These are phyloP conservation scores for Martes flavigula DNA, from an alignment of 2,797 vertebrate genomes.

Conservation along the genomic window DNA sequence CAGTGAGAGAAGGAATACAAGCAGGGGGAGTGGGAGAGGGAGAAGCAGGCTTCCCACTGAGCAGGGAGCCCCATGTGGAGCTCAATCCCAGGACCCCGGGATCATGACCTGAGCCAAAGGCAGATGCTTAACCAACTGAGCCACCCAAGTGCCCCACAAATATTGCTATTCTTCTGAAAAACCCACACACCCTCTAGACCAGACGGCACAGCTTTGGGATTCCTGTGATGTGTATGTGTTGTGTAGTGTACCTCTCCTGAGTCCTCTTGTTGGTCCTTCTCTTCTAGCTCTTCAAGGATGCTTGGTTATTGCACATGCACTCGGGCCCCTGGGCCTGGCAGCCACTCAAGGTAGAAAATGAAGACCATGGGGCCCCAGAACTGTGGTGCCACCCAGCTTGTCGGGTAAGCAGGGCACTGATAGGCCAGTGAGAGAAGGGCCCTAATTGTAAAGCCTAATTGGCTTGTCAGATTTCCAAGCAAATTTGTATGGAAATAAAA, in stretches of 20 bases:
- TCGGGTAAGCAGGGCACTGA: constrained; percentile 85
- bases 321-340: constrained; percentile 93
- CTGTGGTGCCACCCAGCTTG: constrained; percentile 99
- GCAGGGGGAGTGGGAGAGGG: too few relatives aligned
- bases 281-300: constrained; percentile 95
- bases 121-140: too few relatives aligned
- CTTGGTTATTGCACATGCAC: constrained; percentile 96
- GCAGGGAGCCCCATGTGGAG: too few relatives aligned
- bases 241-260: neutral
- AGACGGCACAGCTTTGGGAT: neutral
- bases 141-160: neutral
- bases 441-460: neutral
- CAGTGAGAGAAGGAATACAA: too few relatives aligned
- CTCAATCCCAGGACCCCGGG: too few relatives aligned
- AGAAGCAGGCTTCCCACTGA: too few relatives aligned
- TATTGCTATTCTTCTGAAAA: neutral
- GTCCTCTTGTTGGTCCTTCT: neutral
- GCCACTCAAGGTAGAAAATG: constrained; percentile 96
- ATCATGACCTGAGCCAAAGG: too few relatives aligned
- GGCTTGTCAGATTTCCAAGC: neutral
- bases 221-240: neutral
- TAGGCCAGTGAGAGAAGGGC: neutral
- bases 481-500: neutral
- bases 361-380: constrained; percentile 97
- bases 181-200: too few relatives aligned